These are phyloP conservation scores for Otocyon megalotis DNA, from an alignment of 2,113 vertebrate species.

Conservation along the genomic window DNA sequence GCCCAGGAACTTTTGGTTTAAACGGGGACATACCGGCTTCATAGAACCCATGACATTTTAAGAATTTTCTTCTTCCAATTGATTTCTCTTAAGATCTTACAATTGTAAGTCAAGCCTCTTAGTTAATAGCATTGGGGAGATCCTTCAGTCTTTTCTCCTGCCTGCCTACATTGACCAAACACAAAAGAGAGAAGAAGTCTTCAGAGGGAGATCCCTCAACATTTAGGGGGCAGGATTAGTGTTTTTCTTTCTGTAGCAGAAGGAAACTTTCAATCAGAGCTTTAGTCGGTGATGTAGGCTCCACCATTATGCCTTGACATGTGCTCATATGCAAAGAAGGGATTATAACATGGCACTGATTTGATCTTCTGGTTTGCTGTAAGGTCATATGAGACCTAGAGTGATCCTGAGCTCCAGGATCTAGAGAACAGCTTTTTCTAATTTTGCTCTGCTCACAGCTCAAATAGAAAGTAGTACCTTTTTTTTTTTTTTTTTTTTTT, in stretches of 20 bases:
- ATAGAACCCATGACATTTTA: not conserved
- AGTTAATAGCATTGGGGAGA: not conserved
- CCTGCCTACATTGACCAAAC: not conserved
- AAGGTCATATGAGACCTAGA: not conserved
- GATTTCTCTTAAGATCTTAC: not conserved
- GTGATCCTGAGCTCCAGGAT: not conserved
- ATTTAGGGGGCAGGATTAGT: not conserved
- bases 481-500: not conserved
- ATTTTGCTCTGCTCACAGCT: not conserved
- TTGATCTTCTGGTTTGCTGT: not conserved
- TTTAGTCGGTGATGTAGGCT: not conserved
- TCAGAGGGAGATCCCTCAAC: not conserved
- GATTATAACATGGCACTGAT: rapidly evolving
- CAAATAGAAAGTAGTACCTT: not conserved
- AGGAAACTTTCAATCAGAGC: not conserved
- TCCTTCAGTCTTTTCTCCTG: not conserved
- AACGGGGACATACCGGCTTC: not conserved
- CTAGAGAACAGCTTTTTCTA: not conserved
- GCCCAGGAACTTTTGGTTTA: not conserved
- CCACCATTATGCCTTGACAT: too few relatives aligned
- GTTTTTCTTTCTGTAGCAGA: not conserved
- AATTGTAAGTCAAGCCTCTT: not conserved
- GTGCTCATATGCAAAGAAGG: not conserved
- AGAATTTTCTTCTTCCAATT: not conserved
- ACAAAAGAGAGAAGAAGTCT: not conserved